Percentiles rank a stretch among this genome's conserved stretches.
These are phyloP conservation scores for Cydia splendana DNA, from an alignment of 1,140 invertebrate species.

Conservation along the genomic window DNA sequence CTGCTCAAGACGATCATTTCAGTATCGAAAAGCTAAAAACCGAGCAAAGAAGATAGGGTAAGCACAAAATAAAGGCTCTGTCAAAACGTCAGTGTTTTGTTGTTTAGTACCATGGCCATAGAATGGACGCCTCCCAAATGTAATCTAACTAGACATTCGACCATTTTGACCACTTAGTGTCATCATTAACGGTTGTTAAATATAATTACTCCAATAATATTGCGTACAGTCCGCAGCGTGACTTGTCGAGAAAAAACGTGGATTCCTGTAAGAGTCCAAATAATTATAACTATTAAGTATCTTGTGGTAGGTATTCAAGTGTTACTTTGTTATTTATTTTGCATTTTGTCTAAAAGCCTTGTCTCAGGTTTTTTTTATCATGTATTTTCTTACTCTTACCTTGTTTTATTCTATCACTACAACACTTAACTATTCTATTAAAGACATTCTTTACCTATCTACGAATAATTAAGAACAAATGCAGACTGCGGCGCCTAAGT, in stretches of 20 bases:
- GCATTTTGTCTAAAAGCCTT: not conserved
- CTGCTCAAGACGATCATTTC: no score
- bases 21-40: no score
- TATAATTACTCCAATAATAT: conserved; percentile 13
- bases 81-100: not conserved
- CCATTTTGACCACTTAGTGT: conserved; percentile 18
- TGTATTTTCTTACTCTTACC: not conserved
- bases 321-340: not conserved
- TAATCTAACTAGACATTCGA: not conserved
- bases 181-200: conserved; percentile 20
- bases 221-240: not conserved
- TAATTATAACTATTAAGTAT: not conserved
- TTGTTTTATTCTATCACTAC: not conserved
- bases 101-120: not conserved
- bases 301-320: not conserved
- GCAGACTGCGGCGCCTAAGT: no score
- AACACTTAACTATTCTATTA: no score
- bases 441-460: no score
- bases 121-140: not conserved
- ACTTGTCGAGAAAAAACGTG: conserved; percentile 15
- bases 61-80: not conserved
- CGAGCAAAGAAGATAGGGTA: not conserved
- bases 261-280: not conserved
- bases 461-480: no score
- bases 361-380: not conserved